Evolutionary conservation across 2,113 vertebrate genomes (phyloP).

Genomic region (Solea senegalensis): DNA sequence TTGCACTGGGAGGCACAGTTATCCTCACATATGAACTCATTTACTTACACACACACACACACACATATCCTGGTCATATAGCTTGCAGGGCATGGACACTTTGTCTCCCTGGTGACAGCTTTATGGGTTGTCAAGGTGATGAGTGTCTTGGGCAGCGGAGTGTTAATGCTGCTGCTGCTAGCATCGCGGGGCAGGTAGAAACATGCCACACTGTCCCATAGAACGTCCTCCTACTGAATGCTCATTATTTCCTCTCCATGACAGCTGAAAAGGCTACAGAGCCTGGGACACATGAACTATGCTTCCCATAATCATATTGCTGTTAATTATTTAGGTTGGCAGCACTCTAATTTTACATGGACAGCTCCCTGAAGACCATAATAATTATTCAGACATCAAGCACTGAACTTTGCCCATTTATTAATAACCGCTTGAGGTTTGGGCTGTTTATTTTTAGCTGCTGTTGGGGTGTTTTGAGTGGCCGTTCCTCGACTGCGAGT

Average conservation of each 20-base stretch:
- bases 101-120: conserved; percentile 65
- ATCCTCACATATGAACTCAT: conserved; percentile 38
- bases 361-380: conserved; percentile 58
- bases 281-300: conserved; percentile 48
- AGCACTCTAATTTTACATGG: conserved; percentile 68
- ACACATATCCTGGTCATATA: conserved; percentile 52
- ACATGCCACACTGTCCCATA: conserved; percentile 52
- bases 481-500: conserved; percentile 22
- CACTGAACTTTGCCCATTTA: conserved; percentile 65
- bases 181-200: conserved; percentile 55
- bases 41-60: conserved; percentile 54
- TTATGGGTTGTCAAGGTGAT: conserved; percentile 72
- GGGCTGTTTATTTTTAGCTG: conserved; percentile 59
- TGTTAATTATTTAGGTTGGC: conserved; percentile 71
- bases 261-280: conserved; percentile 48
- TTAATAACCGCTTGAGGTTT: conserved; percentile 68
- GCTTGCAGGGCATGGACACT: conserved; percentile 53
- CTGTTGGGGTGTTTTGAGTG: conserved; percentile 48
- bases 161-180: conserved; percentile 36
- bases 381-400: conserved; percentile 71
- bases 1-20: conserved; percentile 31
- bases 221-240: conserved; percentile 41
- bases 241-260: conserved; percentile 58
- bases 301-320: conserved; percentile 48
- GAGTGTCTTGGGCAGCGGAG: conserved; percentile 49